Percentiles rank a stretch among this genome's conserved stretches.
Evolutionary conservation across 2,888 invertebrate genomes (phyloP).

Genomic region (Tanytarsus gracilentus): DNA sequence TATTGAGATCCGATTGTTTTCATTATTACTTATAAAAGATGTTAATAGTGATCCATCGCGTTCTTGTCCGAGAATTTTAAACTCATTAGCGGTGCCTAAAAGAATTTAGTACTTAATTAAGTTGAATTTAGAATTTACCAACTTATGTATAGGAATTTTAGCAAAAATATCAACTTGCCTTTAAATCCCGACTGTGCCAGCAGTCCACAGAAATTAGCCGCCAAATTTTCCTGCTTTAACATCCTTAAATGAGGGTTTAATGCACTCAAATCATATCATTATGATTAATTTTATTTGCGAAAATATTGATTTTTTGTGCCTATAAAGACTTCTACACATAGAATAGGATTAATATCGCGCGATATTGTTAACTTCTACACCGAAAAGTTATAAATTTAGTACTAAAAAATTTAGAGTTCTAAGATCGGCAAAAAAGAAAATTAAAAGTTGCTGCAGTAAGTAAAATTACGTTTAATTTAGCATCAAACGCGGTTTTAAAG

Average conservation of each 20-base stretch:
- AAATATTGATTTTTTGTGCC: no score
- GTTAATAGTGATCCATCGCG: slow-evolving; percentile 64
- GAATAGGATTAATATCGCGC: no score
- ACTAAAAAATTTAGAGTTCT: no score
- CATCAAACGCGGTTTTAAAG: no score
- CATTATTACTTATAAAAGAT: slow-evolving; percentile 52
- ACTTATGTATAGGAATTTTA: neutral
- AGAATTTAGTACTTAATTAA: slow-evolving; percentile 33
- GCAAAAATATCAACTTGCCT: slow-evolving; percentile 33
- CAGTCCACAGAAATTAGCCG: slow-evolving; percentile 42
- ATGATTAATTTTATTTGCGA: no score
- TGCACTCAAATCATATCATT: neutral
- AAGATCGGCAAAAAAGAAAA: no score
- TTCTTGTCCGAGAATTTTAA: slow-evolving; percentile 74
- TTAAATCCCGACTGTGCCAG: slow-evolving; percentile 39
- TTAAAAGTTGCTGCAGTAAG: no score
- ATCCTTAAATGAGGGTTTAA: slow-evolving; percentile 1
- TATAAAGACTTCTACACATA: no score
- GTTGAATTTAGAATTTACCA: slow-evolving; percentile 5
- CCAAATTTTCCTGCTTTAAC: slow-evolving; percentile 42
- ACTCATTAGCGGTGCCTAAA: slow-evolving; percentile 60
- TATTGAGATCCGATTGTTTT: slow-evolving; percentile 39
- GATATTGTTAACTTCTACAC: no score
- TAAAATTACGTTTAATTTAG: no score
- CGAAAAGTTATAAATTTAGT: no score